Base-by-base conservation (phyloP, 2,888 invertebrate genomes). In the Seira ritae region DNA sequence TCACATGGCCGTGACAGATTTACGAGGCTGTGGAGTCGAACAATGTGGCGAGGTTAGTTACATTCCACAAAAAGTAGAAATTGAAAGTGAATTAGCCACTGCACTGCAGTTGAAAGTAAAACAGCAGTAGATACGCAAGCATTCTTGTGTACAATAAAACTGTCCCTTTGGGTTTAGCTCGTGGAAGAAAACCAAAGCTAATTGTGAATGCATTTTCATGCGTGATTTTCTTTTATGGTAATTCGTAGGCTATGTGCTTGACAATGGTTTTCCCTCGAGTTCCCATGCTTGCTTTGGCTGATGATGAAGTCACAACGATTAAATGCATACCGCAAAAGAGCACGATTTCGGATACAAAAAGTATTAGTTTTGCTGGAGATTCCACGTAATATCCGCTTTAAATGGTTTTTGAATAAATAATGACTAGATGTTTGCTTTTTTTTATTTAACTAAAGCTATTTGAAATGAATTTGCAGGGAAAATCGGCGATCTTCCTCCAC, bases 231-330 rank as follows among this genome's bases (percentile, higher is more conserved):
- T 37, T 17, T 20, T 68, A n/a, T n/a, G n/a, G 8, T 69, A 6
- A 62, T 65, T n/a, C 60, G 2, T 19, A 86, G 84, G 73, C 81
- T n/a, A 84, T 88, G 84, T 89, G 89, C 50, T 74, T 89, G n/a
- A 88, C 88, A 10, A 87, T 89, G 87, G 89, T 89, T 8, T 88
- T 89, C 42, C 89, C 89, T 3, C 80, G 87, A n/a, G 86, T 88
- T 10, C 88, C 88, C 17, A 84, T 84, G 12, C 46, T 89, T 8
- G 89, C 89, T 8, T 46, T 89, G 68, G 87, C 87, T 1, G 88
- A 89, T 65, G 89, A 89, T 74, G 88, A 89, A 86, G 88, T 89
- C 15, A 88, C 88, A 0, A 89, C 88, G 1, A 87, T 89, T 17
- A 88, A 87, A 78, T 89, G 89, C 69, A 67, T 80, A 6, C 88